phyloP scores from a whole-genome alignment of 2,113 vertebrate genomes.

The Rhipidura dahli region DNA sequence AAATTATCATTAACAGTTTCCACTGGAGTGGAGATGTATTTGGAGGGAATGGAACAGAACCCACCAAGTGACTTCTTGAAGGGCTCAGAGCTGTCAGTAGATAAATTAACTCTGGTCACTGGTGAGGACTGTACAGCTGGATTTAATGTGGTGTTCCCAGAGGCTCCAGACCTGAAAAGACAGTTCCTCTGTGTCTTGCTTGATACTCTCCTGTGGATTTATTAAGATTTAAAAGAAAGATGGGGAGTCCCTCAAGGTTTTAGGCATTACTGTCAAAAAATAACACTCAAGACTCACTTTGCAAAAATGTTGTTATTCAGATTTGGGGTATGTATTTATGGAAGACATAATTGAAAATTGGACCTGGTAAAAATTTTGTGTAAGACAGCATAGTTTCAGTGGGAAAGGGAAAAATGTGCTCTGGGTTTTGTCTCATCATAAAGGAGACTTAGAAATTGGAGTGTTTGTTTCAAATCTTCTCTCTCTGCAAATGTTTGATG shows the following conservation, averaged over 20 bases:
- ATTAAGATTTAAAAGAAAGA: not conserved
- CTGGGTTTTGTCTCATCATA: not conserved
- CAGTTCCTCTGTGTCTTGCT: not conserved
- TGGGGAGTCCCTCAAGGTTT: not conserved
- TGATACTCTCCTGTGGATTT: not conserved
- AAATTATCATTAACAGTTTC: not conserved
- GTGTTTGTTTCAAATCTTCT: not conserved
- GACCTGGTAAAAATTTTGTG: not conserved
- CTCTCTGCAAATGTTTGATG: not conserved
- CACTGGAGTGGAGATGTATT: not conserved
- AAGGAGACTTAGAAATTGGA: not conserved
- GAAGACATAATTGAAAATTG: not conserved
- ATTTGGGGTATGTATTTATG: not conserved
- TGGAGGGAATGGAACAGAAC: not conserved
- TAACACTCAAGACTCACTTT: not conserved
- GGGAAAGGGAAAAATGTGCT: not conserved
- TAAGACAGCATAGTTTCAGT: not conserved
- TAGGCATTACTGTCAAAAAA: not conserved
- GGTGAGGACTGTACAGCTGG: not conserved
- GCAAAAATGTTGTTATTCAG: not conserved
- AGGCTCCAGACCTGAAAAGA: not conserved
- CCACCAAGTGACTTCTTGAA: not conserved
- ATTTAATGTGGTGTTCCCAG: not conserved
- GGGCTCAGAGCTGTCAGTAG: not conserved
- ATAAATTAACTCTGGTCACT: not conserved